phyloP scores from a whole-genome alignment of 2,888 invertebrate species.

The Diloba caeruleocephala region DNA sequence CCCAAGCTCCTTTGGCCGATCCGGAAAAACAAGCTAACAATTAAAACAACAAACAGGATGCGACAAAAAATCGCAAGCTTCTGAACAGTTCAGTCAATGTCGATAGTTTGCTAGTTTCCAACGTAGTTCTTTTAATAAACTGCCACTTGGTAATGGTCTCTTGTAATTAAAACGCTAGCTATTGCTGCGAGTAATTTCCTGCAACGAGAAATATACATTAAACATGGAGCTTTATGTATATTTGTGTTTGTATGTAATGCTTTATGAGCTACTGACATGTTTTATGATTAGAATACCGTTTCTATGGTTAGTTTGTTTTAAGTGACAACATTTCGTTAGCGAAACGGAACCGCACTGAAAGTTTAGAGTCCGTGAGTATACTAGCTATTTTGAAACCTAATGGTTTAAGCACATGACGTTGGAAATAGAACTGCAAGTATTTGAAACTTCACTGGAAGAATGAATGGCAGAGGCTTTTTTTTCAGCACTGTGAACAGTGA shows the following conservation, averaged over 20 bases:
- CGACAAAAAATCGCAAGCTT: neutral
- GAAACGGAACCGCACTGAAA: neutral
- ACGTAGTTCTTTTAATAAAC: constrained; percentile 39
- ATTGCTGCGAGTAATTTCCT: constrained; percentile 42
- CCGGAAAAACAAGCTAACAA: too few relatives aligned
- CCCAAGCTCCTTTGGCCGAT: too few relatives aligned
- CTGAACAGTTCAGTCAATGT: neutral
- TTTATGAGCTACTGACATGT: constrained; percentile 17
- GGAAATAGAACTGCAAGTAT: too few relatives aligned
- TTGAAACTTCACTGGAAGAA: too few relatives aligned
- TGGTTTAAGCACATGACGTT: too few relatives aligned
- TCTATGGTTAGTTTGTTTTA: constrained; percentile 8
- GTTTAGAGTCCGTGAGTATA: too few relatives aligned
- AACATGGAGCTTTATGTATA: constrained; percentile 14
- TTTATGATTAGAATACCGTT: constrained; percentile 19
- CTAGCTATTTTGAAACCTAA: too few relatives aligned
- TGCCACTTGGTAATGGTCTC: constrained; percentile 19
- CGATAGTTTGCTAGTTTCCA: constrained; percentile 11
- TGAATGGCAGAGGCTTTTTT: too few relatives aligned
- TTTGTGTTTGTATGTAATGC: constrained; percentile 27
- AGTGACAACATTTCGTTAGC: too few relatives aligned
- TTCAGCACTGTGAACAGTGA: too few relatives aligned
- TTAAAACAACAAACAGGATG: too few relatives aligned
- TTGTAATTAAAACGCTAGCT: constrained; percentile 40
- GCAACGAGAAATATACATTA: constrained; percentile 28